Evolutionary conservation across 2,888 invertebrate genomes (phyloP).

Genomic region (Ochlodes sylvanus): DNA sequence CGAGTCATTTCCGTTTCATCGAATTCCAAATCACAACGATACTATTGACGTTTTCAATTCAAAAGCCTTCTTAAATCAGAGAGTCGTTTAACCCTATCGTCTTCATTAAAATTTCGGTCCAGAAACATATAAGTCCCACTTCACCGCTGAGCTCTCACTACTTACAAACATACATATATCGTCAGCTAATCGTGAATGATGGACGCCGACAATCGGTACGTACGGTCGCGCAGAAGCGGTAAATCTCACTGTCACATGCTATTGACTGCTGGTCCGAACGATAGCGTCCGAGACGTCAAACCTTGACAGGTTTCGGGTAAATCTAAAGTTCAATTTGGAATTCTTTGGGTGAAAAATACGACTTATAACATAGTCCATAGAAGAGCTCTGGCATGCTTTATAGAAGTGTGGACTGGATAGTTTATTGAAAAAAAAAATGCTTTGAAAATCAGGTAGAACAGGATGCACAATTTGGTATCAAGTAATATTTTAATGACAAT

Average conservation of each 20-base stretch:
- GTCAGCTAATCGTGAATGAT: conserved; percentile 35
- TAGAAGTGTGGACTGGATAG: no score
- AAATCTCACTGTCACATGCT: conserved; percentile 33
- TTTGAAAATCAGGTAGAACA: no score
- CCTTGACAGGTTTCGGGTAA: conserved; percentile 11
- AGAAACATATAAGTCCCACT: neutral
- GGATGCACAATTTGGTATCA: no score
- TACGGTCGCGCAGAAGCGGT: conserved; percentile 25
- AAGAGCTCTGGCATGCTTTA: no score
- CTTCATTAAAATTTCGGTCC: no score
- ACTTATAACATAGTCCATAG: neutral
- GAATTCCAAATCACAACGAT: no score
- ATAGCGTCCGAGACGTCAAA: conserved; percentile 30
- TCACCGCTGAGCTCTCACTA: neutral
- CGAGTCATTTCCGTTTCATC: no score
- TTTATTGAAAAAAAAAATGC: no score
- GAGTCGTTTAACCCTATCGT: no score
- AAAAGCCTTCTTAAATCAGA: no score
- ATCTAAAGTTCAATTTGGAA: conserved; percentile 16
- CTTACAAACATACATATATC: conserved; percentile 10
- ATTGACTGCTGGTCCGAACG: conserved; percentile 34
- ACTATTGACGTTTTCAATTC: no score
- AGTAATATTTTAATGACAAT: no score
- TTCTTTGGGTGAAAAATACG: neutral
- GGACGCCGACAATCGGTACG: conserved; percentile 29